These are phyloP conservation scores for Nyctibius bracteatus DNA, from an alignment of 2,113 vertebrate species.

Conservation along the genomic window DNA sequence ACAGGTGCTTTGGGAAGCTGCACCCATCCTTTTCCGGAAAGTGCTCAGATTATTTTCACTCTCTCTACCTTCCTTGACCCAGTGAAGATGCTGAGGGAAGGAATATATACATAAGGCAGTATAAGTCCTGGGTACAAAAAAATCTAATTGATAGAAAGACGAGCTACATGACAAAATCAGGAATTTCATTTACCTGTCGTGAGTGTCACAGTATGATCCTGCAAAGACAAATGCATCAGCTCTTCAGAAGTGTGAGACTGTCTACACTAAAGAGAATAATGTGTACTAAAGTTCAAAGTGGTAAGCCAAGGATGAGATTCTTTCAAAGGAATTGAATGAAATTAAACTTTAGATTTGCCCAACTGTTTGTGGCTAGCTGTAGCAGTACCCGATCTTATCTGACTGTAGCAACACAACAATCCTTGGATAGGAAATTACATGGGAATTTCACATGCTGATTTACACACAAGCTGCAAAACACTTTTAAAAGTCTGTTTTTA, in stretches of 20 bases:
- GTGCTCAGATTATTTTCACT: neutral
- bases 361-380: neutral
- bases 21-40: neutral
- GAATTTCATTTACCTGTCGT: neutral
- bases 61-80: neutral
- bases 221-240: neutral
- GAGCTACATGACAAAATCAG: neutral
- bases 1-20: neutral
- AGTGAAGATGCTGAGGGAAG: neutral
- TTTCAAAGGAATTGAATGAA: neutral
- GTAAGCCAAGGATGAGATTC: neutral
- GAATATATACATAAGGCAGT: neutral
- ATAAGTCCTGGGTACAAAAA: neutral
- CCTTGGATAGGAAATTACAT: neutral
- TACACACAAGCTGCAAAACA: neutral
- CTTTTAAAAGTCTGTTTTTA: neutral
- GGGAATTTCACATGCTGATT: neutral
- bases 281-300: neutral
- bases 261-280: neutral
- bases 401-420: rapidly evolving
- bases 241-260: neutral
- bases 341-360: neutral
- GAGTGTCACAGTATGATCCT: neutral
- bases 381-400: neutral
- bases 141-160: neutral